Evolutionary conservation across 1,140 invertebrate species (phyloP), one percentile per base, ranked within the genome.

Genomic region (Ostrea edulis): DNA sequence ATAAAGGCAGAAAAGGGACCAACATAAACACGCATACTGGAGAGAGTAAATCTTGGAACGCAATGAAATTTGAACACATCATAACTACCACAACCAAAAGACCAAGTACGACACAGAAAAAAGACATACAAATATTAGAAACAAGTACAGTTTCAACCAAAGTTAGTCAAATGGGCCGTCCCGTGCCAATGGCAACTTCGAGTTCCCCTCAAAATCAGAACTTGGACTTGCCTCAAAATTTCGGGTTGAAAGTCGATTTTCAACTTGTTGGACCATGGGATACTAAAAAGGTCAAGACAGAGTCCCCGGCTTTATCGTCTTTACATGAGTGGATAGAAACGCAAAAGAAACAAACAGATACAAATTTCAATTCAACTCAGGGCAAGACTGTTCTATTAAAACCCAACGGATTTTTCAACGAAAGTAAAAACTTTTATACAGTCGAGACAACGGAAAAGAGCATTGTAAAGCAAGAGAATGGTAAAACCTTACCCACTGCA

Each of bases 321-420:
- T 22, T 53, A 83, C n/a, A n/a, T 8, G 44, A 83, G 52, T 54
- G 52, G 82, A 83, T 53, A 52, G 52, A 52, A 83, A 53, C 44
- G 8, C 44, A 83, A 52, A 83, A 83, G 82, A 52, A 83, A 52
- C 82, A 83, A 53, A n/a, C 8, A 52, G 11, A 22, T 65, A 7
- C 53, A 81, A 52, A 51, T 83, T 52, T 44, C n/a, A 22, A 8
- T 53, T 14, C 51, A n/a, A 83, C 14, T 20, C 29, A 82, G 12
- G 14, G n/a, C 29, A n/a, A 51, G 4, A 51, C 20, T 83, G 52
- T 83, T 53, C 14, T 51, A 53, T 25, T 25, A 5, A 14, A 44
- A 25, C 25, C 22, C 8, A 25, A 17, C 5, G 35, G 35, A 25
- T 81, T 35, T 81, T 22, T 44, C 35, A 44, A 44, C 5, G 35